Evolutionary conservation across 1,140 invertebrate genomes (phyloP), one percentile per base, ranked within the genome.

Genomic region (Tyrophagus putrescentiae): DNA sequence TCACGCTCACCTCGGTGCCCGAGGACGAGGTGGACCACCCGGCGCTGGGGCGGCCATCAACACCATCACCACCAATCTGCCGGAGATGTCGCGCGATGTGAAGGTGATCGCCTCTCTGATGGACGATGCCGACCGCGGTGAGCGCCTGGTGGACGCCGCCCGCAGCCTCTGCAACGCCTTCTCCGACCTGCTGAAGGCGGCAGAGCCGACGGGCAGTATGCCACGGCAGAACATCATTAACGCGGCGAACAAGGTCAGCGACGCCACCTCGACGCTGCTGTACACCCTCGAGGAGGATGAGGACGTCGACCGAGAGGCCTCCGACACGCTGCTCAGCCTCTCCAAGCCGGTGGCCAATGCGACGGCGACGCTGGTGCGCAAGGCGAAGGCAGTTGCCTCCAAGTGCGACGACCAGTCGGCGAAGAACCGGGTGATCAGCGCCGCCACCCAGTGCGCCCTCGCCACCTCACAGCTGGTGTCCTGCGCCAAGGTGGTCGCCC

Each of bases 401-500:
- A 87, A 84, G 50, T 91, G 90, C 68, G 76, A 77, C 23, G 77
- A 82, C 61, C 73, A 77, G 60, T 72, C 69, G 4, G 67, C 74
- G 31, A 75, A 78, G 67, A 94, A 96, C 72, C 78, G 80, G 64
- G 89, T 98, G 1, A 97, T 98, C 65, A 84, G 83, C 9, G 85
- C 89, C 0, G 95, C 95, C 0, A 96, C 92, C 0, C 84, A 97
- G 72, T 95, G 92, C 73, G 95, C 95, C 0, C 75, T 98, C 28
- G 89, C 92, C 1, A 98, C 95, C 0, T 96, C 91, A 31, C 95
- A 98, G 70, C 76, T 98, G 1, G 93, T 98, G 0, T 92, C 95
- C 0, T 97, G 92, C 70, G 88, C 95, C 11, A 97, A 97, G 76
- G 84, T 81, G 57, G 78, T 81, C 21, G 78, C 79, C 2, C 79